Conservation (phyloP, 2,888 invertebrate genomes). For the Eilema depressum region DNA sequence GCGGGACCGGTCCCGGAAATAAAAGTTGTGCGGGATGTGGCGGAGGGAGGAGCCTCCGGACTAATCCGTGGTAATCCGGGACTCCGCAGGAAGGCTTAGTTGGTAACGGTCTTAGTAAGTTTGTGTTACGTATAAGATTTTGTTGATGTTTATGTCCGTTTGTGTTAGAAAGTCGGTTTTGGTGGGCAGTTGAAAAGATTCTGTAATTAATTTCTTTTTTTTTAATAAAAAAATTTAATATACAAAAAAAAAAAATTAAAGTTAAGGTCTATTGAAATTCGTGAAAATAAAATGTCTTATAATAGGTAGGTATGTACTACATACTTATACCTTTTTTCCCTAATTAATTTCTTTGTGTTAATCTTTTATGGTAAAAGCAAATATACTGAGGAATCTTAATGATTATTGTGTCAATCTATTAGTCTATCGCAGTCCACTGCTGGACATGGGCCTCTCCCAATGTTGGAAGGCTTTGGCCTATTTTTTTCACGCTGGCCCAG, state of each 20-base stretch:
- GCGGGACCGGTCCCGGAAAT: conserved; percentile 34
- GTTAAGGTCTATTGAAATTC: too few relatives aligned
- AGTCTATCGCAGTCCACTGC: too few relatives aligned
- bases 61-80: conserved; percentile 40
- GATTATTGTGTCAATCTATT: too few relatives aligned
- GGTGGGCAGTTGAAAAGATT: neutral
- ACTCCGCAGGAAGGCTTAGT: conserved; percentile 25
- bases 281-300: too few relatives aligned
- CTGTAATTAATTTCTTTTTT: neutral
- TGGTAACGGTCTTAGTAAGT: conserved; percentile 33
- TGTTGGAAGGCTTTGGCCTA: too few relatives aligned
- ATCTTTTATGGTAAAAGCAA: neutral
- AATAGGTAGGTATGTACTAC: too few relatives aligned
- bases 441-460: too few relatives aligned
- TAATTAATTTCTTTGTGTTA: neutral
- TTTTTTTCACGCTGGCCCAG: too few relatives aligned
- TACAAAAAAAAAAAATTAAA: too few relatives aligned
- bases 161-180: conserved; percentile 1
- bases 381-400: too few relatives aligned
- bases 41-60: conserved; percentile 10
- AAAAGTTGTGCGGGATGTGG: conserved; percentile 38
- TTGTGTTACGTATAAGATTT: conserved; percentile 20
- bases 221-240: too few relatives aligned
- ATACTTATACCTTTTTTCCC: too few relatives aligned
- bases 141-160: conserved; percentile 14